Evolutionary conservation across 2,888 invertebrate species (phyloP).

Genomic region (Sphaeridia pumilis): DNA sequence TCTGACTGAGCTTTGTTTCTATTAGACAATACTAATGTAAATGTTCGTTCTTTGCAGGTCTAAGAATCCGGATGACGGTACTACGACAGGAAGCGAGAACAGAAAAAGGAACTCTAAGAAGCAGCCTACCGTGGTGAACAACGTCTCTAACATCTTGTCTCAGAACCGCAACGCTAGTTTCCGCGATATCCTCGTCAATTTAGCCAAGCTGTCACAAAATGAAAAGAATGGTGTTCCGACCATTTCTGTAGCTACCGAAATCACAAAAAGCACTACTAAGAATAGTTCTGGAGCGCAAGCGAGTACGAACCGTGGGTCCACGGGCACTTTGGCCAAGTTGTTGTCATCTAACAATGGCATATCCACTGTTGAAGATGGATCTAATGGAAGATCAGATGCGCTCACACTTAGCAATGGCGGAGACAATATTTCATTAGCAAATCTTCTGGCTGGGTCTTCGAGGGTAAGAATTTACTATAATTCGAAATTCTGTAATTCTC

Average conservation of each 20-base stretch:
- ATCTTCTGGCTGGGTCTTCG: constrained; percentile 45
- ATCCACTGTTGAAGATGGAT: constrained; percentile 9
- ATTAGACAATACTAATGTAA: background rate
- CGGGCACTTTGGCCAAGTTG: constrained; percentile 30
- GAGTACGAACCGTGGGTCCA: constrained; percentile 11
- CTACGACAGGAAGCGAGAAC: background rate
- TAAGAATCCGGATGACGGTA: constrained; percentile 12
- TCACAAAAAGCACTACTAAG: constrained; percentile 10
- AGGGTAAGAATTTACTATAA: constrained; percentile 39
- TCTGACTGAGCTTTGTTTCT: no score
- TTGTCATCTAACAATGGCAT: constrained; percentile 26
- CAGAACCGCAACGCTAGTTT: constrained; percentile 9
- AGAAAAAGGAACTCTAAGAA: background rate
- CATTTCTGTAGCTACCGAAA: background rate
- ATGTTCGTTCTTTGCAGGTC: constrained; percentile 2
- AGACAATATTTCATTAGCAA: constrained; percentile 41
- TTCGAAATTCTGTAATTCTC: background rate
- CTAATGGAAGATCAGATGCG: constrained; percentile 13
- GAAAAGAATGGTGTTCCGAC: constrained; percentile 16
- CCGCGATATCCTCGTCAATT: constrained; percentile 58
- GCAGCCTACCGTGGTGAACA: background rate
- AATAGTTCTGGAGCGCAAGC: constrained; percentile 13
- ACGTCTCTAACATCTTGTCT: constrained; percentile 1
- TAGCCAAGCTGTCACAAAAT: constrained; percentile 49
- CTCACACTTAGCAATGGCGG: constrained; percentile 9